Evolutionary conservation across 2,888 invertebrate species (phyloP).

Genomic region (Chrysina gloriosa): DNA sequence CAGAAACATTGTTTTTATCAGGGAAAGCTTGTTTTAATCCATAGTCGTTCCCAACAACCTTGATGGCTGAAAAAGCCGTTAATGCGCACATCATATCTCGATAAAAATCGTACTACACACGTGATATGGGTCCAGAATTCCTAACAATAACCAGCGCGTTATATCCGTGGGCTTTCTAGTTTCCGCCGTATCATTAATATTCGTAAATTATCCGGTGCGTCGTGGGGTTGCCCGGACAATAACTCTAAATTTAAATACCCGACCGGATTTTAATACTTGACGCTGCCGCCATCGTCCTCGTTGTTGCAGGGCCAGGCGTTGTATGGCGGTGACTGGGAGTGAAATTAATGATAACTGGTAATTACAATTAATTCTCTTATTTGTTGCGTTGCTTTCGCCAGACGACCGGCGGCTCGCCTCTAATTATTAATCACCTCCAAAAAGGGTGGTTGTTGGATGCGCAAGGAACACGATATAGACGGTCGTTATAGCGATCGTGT

Average conservation of each 20-base stretch:
- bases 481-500: too few species aligned
- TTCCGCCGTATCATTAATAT: slow-evolving; percentile 54
- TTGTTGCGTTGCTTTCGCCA: slow-evolving; percentile 9
- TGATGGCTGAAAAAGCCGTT: too few species aligned
- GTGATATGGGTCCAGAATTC: slow-evolving; percentile 45
- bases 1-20: too few species aligned
- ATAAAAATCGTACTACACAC: too few species aligned
- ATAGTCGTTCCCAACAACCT: too few species aligned
- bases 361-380: slow-evolving; percentile 43
- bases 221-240: slow-evolving; percentile 60
- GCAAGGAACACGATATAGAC: too few species aligned
- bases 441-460: too few species aligned
- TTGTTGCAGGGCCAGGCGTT: slow-evolving; percentile 38
- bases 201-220: slow-evolving; percentile 56
- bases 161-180: slow-evolving; percentile 45
- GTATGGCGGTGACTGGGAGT: slow-evolving; percentile 41
- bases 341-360: slow-evolving; percentile 42
- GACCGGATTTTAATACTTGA: slow-evolving; percentile 42
- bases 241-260: slow-evolving; percentile 60
- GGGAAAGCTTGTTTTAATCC: too few species aligned
- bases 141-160: slow-evolving; percentile 47
- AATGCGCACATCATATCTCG: too few species aligned
- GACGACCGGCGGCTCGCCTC: slow-evolving; percentile 4
- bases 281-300: slow-evolving; percentile 23
- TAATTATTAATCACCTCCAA: slow-evolving; percentile 34